Base-by-base conservation (phyloP, 2,888 invertebrate genomes). In the Drosophila differens region DNA sequence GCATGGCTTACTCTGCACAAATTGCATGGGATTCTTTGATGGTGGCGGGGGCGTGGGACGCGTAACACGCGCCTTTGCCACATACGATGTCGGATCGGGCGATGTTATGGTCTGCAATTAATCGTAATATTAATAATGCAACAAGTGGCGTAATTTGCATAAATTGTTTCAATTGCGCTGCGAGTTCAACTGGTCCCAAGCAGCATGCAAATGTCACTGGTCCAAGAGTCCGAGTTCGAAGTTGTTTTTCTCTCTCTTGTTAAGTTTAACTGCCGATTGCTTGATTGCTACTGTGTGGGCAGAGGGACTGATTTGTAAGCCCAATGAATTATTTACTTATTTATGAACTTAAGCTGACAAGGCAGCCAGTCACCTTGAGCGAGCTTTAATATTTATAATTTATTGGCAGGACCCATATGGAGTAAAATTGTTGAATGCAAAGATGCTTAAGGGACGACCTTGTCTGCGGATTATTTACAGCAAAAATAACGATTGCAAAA, bases 1-100 rank as follows among this genome's bases (percentile, higher is more conserved):
- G 87, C 97, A 97, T n/a, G 97, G 97, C 53, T 97, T 97, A 44
- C 97, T 97, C 94, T 97, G 96, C 80, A 98, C 96, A 94, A 98
- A 98, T 94, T 98, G 97, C 91, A 98, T 95, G 72, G 98, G 97
- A 94, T 97, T 97, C 79, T 95, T 96, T 44, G 97, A 97, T 75
- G 97, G 97, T 93, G 97, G 97, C 70, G 96, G 96, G 83, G 97
- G 96, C 65, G 96, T 96, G 86, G 96, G 95, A 83, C 96, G 96
- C 68, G 95, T 95, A 71, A 96, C 95, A 83, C 96, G 94, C 74
- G 93, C 93, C 80, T 93, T 93, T 66, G 93, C 90, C 82, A 94
- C 93, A 87, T 93, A 94, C 63, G 92, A 83, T 81, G 93, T 93
- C 73, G 93, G 93, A 91, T 93, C 93, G 67, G 92, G 91, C 78